Percentiles rank a stretch among this genome's conserved stretches.
Conservation (phyloP, 2,888 invertebrate genomes). For the Eudiplozoon nipponicum region DNA sequence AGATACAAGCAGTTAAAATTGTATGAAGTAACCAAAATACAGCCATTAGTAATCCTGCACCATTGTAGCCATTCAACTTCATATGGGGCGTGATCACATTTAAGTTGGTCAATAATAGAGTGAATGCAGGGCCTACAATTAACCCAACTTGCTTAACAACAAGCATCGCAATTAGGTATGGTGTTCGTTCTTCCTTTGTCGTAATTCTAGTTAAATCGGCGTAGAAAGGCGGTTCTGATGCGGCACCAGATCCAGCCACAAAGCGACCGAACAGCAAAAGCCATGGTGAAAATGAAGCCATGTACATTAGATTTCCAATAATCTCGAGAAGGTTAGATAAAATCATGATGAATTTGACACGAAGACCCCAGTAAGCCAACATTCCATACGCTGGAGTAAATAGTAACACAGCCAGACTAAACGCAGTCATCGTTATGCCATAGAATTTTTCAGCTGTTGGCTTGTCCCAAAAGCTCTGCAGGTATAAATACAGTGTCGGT, state of each 20-base stretch:
- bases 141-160: conserved; percentile 12
- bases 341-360: conserved; percentile 10
- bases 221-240: conserved; percentile 12
- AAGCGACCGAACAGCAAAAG: conserved; percentile 12
- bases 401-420: conserved; percentile 11
- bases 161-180: conserved; percentile 7
- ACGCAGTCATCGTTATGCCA: conserved; percentile 13
- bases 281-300: conserved; percentile 11
- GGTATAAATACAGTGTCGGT: conserved; percentile 1
- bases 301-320: conserved; percentile 12
- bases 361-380: conserved; percentile 6
- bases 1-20: conserved; percentile 10
- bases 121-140: conserved; percentile 11
- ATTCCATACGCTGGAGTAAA: conserved; percentile 12
- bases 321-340: conserved; percentile 15
- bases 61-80: conserved; percentile 10
- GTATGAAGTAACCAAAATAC: conserved; percentile 14
- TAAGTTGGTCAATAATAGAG: conserved; percentile 8
- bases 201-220: conserved; percentile 13
- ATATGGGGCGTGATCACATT: conserved; percentile 7
- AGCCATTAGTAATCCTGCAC: conserved; percentile 13
- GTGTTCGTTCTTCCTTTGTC: conserved; percentile 12
- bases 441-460: conserved; percentile 9
- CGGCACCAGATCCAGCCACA: conserved; percentile 12
- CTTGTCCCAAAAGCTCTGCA: neutral